A percentile compares a stretch with the other conserved stretches of the same genome.
phyloP scores from a whole-genome alignment of 92 coral and sea anemone genomes.

The Porites evermanni region DNA sequence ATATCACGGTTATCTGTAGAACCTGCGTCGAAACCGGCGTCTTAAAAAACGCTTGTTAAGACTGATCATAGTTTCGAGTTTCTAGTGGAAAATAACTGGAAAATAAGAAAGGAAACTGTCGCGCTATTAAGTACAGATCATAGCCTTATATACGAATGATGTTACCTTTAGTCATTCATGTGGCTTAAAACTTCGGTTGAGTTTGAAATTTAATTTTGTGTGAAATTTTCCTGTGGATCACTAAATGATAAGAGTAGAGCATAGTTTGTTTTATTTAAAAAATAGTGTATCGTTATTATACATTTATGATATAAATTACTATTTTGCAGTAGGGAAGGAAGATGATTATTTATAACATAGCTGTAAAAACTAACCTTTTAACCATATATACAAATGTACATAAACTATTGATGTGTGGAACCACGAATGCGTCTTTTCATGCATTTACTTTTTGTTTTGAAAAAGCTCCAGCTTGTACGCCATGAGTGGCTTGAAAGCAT shows the following conservation, averaged over 20 bases:
- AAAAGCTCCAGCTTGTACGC: too few species aligned
- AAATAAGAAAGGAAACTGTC: not conserved
- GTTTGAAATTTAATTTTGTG: not conserved
- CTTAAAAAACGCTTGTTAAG: not conserved
- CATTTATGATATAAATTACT: not conserved
- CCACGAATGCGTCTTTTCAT: not conserved
- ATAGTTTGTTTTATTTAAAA: slow-evolving; percentile 7
- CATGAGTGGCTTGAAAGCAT: not conserved
- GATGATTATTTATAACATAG: slow-evolving; percentile 9
- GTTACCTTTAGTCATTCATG: not conserved
- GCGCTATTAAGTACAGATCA: not conserved
- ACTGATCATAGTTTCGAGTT: not conserved
- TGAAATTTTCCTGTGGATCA: not conserved
- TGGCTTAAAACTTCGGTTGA: not conserved
- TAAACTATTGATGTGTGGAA: slow-evolving; percentile 7
- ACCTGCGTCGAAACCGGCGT: not conserved
- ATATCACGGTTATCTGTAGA: not conserved
- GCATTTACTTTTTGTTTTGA: not conserved
- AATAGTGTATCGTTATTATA: not conserved
- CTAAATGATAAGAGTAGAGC: not conserved
- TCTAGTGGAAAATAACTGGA: not conserved
- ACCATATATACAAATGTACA: slow-evolving; percentile 5
- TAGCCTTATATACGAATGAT: too few species aligned
- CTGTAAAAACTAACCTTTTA: slow-evolving; percentile 21
- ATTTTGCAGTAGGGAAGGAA: slow-evolving; percentile 11